Evolutionary conservation across 2,113 vertebrate genomes (phyloP), one percentile per base, ranked within the genome.

Genomic region (Australoheros scitulus): DNA sequence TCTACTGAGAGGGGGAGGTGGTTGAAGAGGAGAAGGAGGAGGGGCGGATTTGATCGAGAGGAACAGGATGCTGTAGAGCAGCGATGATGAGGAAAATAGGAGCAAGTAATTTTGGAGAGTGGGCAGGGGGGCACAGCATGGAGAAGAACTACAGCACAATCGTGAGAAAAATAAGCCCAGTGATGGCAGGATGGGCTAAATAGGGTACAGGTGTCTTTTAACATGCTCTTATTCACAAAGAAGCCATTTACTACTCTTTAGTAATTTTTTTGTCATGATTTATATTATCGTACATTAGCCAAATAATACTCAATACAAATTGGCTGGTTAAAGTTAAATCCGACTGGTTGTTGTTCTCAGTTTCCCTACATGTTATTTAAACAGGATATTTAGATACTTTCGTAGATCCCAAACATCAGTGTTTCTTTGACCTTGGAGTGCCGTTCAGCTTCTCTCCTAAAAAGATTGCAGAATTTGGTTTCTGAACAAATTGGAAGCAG

Each of bases 21-120:
- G 50, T 2, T 18, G 38, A 60, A 61, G 29, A 8, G 50, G 55
- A 79, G 76, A 63, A 64, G 15, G 41, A 81, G 72, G 74, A 78
- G 26, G 78, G 75, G 60, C 52, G 59, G 59, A 80, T 87, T 82
- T 85, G 68, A 83, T 76, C 61, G 34, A 68, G 68, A 63, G 52
- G 61, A 86, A 61, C 57, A 89, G 61, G 88, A 77, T n/a, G 82
- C 29, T 80, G 57, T 32, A 41, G 58, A 75, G 50, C 24, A 34
- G 38, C 56, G 22, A 57, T 61, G 24, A 57, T 65, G 56, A 22
- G 20, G 14, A 36, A 75, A 79, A 61, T 22, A 4, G 38, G 32
- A 65, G 55, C 22, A 64, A 56, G 47, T 63, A 14, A 83, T 85
- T 82, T 61, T 34, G 36, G 29, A 78, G 79, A 77, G 41, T 64